Percentiles rank a stretch among this genome's conserved stretches.
These are phyloP conservation scores for Cryptomyrus ogoouensis DNA, from an alignment of 2,113 vertebrate species.

Conservation along the genomic window DNA sequence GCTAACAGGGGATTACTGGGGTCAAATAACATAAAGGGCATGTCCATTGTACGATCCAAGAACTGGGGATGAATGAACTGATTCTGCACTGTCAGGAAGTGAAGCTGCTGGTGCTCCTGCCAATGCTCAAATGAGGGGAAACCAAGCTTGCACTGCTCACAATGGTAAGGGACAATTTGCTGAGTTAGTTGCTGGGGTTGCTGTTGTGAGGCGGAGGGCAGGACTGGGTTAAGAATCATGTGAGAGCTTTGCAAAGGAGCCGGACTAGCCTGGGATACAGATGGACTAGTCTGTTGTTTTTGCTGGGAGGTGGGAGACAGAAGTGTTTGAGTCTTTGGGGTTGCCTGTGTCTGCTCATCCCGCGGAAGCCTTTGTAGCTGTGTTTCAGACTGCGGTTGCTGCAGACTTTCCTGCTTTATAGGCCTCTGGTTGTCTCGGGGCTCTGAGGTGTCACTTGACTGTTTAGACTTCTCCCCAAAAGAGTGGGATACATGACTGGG, in stretches of 20 bases:
- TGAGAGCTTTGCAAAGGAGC: conserved; percentile 65
- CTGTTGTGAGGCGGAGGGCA: conserved; percentile 64
- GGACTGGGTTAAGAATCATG: conserved; percentile 65
- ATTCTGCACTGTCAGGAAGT: conserved; percentile 88
- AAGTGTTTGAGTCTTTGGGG: conserved; percentile 61
- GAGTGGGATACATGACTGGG: conserved; percentile 54
- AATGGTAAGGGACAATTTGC: conserved; percentile 87
- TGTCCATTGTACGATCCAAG: conserved; percentile 78
- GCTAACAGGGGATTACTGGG: conserved; percentile 86
- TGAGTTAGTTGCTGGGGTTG: conserved; percentile 61
- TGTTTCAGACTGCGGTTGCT: conserved; percentile 40
- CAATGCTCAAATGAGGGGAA: conserved; percentile 91
- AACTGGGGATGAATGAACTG: conserved; percentile 92
- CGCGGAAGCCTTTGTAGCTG: conserved; percentile 50
- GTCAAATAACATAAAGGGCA: conserved; percentile 96
- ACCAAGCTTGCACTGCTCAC: conserved; percentile 84
- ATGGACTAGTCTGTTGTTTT: conserved; percentile 48
- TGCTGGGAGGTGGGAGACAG: conserved; percentile 57
- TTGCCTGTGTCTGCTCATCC: conserved; percentile 58
- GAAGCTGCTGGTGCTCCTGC: conserved; percentile 97
- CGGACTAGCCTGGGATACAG: conserved; percentile 66
- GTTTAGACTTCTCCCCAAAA: conserved; percentile 75
- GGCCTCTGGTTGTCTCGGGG: conserved; percentile 69
- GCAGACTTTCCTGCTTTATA: conserved; percentile 66
- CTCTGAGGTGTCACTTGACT: conserved; percentile 60